phyloP scores from a whole-genome alignment of 2,797 vertebrate species.

The Sebastes ruberrimus region DNA sequence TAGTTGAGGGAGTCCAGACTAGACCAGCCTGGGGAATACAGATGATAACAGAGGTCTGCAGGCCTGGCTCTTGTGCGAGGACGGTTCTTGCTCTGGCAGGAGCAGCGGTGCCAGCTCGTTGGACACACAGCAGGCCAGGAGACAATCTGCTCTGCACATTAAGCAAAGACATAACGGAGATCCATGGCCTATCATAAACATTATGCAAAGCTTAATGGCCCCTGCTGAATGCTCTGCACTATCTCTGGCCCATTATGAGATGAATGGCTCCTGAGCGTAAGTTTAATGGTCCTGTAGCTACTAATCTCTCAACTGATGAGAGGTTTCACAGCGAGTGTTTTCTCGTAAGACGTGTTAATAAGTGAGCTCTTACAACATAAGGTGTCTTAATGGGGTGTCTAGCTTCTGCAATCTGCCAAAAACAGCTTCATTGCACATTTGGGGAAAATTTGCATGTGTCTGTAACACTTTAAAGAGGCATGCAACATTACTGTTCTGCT shows the following conservation, averaged over 20 bases:
- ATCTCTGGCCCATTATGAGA: constrained; percentile 64
- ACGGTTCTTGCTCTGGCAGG: constrained; percentile 42
- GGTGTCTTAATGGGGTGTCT: constrained; percentile 37
- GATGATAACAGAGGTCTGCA: constrained; percentile 52
- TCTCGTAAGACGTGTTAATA: constrained; percentile 28
- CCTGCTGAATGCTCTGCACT: constrained; percentile 59
- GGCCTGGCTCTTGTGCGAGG: constrained; percentile 36
- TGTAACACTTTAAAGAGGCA: constrained; percentile 28
- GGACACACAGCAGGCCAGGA: constrained; percentile 56
- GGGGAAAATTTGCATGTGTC: constrained; percentile 2
- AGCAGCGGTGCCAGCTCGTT: constrained; percentile 58
- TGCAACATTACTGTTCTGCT: neutral
- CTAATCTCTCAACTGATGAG: constrained; percentile 47
- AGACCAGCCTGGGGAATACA: constrained; percentile 29
- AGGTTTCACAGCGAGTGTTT: constrained; percentile 26
- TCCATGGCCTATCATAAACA: constrained; percentile 66
- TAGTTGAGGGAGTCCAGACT: constrained; percentile 68
- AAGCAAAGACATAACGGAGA: constrained; percentile 70
- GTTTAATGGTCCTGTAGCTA: constrained; percentile 42
- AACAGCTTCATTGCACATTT: constrained; percentile 18
- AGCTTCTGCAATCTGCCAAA: constrained; percentile 32
- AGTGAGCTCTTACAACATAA: constrained; percentile 7
- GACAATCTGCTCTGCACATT: constrained; percentile 69
- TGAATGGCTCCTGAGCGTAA: constrained; percentile 17
- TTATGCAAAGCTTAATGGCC: constrained; percentile 73